These are phyloP conservation scores for Gryllus longicercus DNA, from an alignment of 2,888 invertebrate genomes.

Conservation along the genomic window DNA sequence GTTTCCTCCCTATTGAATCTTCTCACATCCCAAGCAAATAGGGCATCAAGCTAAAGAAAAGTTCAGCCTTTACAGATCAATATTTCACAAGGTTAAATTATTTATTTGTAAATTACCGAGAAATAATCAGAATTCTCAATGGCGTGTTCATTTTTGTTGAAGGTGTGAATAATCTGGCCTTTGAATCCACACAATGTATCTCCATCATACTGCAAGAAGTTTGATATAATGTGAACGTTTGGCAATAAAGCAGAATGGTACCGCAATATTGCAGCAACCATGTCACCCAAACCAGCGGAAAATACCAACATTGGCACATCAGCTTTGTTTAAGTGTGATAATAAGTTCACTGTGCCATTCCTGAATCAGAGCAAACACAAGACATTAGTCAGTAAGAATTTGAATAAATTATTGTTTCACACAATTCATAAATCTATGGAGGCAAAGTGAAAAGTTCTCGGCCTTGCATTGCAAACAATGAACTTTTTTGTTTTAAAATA, in stretches of 20 bases:
- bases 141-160: slow-evolving; percentile 89
- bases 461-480: too few species aligned
- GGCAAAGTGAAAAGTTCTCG: too few species aligned
- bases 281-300: slow-evolving; percentile 91
- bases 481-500: too few species aligned
- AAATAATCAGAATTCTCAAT: slow-evolving; percentile 78
- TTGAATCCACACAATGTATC: slow-evolving; percentile 65
- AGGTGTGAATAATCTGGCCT: slow-evolving; percentile 81
- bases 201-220: slow-evolving; percentile 72
- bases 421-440: neutral
- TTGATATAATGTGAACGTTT: slow-evolving; percentile 79
- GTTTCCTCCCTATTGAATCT: too few species aligned
- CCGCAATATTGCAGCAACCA: slow-evolving; percentile 73
- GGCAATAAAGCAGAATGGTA: slow-evolving; percentile 64
- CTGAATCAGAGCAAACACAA: slow-evolving; percentile 47
- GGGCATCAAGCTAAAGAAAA: too few species aligned
- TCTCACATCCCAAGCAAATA: too few species aligned
- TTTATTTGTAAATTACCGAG: slow-evolving; percentile 47
- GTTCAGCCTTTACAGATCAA: too few species aligned
- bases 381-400: slow-evolving; percentile 11
- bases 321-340: slow-evolving; percentile 58
- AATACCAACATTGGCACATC: slow-evolving; percentile 87
- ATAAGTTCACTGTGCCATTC: slow-evolving; percentile 66
- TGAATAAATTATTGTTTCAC: neutral
- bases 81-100: neutral